Percentiles rank a stretch among this genome's conserved stretches.
Evolutionary conservation across 2,888 invertebrate genomes (phyloP).

Genomic region (Petrophora chlorosata): DNA sequence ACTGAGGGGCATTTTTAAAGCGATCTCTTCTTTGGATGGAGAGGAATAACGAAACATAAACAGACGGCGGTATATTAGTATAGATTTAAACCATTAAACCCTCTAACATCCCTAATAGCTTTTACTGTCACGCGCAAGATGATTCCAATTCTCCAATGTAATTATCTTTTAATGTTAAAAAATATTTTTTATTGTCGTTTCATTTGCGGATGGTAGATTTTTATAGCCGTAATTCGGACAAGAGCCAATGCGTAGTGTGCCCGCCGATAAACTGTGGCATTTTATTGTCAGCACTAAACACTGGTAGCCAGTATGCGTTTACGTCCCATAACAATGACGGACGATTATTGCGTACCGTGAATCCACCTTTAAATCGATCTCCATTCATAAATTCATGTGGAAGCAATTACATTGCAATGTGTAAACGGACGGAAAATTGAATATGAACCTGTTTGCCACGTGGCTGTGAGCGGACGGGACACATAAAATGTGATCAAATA

Average conservation of each 20-base stretch:
- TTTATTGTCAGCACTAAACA: slow-evolving; percentile 56
- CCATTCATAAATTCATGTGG: slow-evolving; percentile 43
- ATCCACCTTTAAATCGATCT: slow-evolving; percentile 49
- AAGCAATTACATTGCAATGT: slow-evolving; percentile 40
- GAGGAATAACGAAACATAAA: no score
- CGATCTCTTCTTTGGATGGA: no score
- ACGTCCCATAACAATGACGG: slow-evolving; percentile 67
- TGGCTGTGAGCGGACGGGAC: slow-evolving; percentile 15
- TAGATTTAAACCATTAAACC: no score
- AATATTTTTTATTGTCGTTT: no score
- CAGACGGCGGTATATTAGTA: no score
- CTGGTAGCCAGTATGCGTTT: slow-evolving; percentile 55
- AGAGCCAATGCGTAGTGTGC: slow-evolving; percentile 9
- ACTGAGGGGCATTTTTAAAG: no score
- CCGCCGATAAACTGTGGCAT: slow-evolving; percentile 33
- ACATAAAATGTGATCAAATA: background rate
- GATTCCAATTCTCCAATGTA: no score
- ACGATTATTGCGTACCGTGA: slow-evolving; percentile 58
- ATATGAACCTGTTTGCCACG: slow-evolving; percentile 11
- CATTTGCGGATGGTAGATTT: background rate
- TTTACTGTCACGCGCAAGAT: no score
- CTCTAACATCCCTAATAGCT: no score
- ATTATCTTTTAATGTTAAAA: no score
- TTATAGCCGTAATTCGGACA: slow-evolving; percentile 6
- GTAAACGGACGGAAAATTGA: slow-evolving; percentile 13